Evolutionary conservation across 2,797 vertebrate species (phyloP).

Genomic region (Protonibea diacanthus): DNA sequence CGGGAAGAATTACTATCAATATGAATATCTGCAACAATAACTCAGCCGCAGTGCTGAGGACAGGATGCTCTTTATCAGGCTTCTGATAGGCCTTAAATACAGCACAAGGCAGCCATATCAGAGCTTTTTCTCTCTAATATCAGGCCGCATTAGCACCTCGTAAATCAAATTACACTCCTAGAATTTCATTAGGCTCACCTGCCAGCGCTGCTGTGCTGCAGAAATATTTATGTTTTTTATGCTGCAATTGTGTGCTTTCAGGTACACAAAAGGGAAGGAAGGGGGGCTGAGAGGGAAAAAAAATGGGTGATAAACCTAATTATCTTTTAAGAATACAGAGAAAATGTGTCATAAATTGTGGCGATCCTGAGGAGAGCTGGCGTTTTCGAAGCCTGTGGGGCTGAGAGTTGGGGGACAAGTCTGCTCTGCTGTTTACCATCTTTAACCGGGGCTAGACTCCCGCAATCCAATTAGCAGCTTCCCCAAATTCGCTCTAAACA

Average conservation of each 20-base stretch:
- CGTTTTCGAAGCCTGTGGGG: conserved; percentile 68
- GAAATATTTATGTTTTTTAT: conserved; percentile 86
- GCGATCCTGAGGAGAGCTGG: conserved; percentile 74
- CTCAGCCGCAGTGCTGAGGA: conserved; percentile 80
- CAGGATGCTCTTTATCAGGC: conserved; percentile 84
- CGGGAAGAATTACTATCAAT: conserved; percentile 86
- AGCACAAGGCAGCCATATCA: conserved; percentile 84
- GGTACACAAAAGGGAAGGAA: conserved; percentile 77
- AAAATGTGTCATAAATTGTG: conserved; percentile 80
- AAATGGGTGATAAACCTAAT: conserved; percentile 81
- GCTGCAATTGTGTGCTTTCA: conserved; percentile 77
- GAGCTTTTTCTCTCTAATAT: conserved; percentile 86
- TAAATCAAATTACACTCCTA: conserved; percentile 88
- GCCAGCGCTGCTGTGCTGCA: conserved; percentile 80
- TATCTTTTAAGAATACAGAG: conserved; percentile 83
- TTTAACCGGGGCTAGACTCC: conserved; percentile 75
- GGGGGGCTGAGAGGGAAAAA: conserved; percentile 29
- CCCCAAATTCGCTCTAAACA: conserved; percentile 74
- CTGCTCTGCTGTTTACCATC: conserved; percentile 75
- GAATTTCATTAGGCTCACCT: conserved; percentile 88
- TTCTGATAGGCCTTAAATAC: conserved; percentile 86
- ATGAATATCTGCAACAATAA: conserved; percentile 86
- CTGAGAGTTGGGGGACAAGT: conserved; percentile 69
- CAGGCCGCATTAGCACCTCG: conserved; percentile 86
- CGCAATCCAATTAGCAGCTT: conserved; percentile 79